Evolutionary conservation across 1,140 invertebrate genomes (phyloP).

Genomic region (Zelostemma sp.): DNA sequence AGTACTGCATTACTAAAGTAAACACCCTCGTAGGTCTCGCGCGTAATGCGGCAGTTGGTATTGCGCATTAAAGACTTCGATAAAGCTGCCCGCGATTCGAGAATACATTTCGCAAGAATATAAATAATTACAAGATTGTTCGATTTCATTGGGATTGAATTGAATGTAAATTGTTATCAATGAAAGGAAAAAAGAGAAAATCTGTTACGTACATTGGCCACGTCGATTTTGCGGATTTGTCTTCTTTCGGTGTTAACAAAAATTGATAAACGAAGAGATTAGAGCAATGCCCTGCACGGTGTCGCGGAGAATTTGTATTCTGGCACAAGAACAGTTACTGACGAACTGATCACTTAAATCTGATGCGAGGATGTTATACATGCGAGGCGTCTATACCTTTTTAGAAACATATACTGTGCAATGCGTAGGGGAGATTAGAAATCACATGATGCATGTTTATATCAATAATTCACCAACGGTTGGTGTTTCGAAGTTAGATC

Average conservation of each 20-base stretch:
- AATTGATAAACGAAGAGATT: background rate
- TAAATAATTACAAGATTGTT: no score
- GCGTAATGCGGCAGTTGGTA: conserved; percentile 35
- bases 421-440: conserved; percentile 52
- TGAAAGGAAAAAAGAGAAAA: no score
- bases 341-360: conserved; percentile 60
- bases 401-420: conserved; percentile 26
- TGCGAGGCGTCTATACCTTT: conserved; percentile 36
- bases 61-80: conserved; percentile 33
- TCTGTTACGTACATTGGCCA: background rate
- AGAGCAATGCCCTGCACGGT: conserved; percentile 19
- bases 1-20: conserved; percentile 15
- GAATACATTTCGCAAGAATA: background rate
- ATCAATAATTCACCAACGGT: background rate
- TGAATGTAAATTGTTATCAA: no score
- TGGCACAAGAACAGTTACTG: conserved; percentile 54
- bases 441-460: conserved; percentile 32
- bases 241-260: background rate
- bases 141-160: no score
- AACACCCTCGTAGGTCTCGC: conserved; percentile 28
- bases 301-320: conserved; percentile 39
- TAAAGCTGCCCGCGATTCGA: background rate
- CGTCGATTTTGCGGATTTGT: background rate
- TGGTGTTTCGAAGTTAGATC: background rate
- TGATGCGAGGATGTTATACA: conserved; percentile 58